phyloP scores from a whole-genome alignment of 2,888 invertebrate species.

The Stegana nigrithorax region DNA sequence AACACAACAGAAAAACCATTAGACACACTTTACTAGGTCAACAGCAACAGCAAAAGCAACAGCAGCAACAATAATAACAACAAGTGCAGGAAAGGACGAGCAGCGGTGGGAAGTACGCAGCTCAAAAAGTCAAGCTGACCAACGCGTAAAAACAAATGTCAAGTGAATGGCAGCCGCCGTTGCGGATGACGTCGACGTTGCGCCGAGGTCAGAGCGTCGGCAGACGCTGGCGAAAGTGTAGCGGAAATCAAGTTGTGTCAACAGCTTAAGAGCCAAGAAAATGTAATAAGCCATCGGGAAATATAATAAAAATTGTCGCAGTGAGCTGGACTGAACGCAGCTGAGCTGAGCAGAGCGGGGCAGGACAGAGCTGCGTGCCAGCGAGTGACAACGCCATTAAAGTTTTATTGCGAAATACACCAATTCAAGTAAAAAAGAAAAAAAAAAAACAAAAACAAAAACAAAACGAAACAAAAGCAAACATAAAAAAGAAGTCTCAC shows the following conservation, averaged over 20 bases:
- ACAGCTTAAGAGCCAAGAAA: constrained; percentile 53
- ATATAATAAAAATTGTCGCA: constrained; percentile 14
- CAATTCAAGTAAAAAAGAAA: too few relatives aligned
- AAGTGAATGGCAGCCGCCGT: neutral
- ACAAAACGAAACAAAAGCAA: neutral
- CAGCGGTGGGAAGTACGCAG: neutral
- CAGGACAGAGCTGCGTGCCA: neutral
- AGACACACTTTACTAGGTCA: constrained; percentile 18
- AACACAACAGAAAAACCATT: constrained; percentile 34
- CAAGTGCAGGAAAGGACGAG: neutral
- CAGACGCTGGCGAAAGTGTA: neutral
- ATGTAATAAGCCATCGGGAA: constrained; percentile 35
- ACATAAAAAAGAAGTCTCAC: neutral
- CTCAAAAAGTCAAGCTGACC: neutral
- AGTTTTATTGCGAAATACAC: constrained; percentile 19
- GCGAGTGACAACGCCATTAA: constrained; percentile 15
- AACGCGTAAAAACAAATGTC: neutral
- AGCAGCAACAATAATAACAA: too few relatives aligned
- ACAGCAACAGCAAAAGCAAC: neutral
- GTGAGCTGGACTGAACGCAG: neutral
- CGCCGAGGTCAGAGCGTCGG: neutral
- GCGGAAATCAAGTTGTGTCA: constrained; percentile 48
- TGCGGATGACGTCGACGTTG: neutral
- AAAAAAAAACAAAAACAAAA: neutral
- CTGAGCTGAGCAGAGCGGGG: too few relatives aligned